A percentile compares a stretch with the other conserved stretches of the same genome.
These are phyloP conservation scores for Drosophila ohnishii DNA, from an alignment of 1,140 invertebrate genomes.

Conservation along the genomic window DNA sequence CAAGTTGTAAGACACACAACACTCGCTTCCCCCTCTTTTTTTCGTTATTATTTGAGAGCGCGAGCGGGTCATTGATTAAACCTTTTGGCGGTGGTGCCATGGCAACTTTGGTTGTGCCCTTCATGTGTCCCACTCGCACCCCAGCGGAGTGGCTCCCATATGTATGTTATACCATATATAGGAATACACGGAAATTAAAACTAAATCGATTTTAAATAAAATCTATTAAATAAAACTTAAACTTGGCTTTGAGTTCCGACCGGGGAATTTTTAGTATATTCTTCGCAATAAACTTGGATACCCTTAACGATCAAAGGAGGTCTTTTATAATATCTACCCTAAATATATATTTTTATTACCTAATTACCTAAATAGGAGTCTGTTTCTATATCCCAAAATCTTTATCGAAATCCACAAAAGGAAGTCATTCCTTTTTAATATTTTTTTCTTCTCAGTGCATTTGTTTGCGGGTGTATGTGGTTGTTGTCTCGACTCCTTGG, in stretches of 20 bases:
- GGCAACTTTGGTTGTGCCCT: slow-evolving; percentile 59
- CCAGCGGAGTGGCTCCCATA: not conserved
- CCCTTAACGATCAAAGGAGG: too few species aligned
- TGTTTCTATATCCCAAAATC: not conserved
- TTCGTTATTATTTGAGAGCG: not conserved
- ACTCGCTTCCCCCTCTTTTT: not conserved
- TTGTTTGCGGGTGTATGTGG: slow-evolving; percentile 1
- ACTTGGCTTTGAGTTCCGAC: not conserved
- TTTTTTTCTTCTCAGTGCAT: not conserved
- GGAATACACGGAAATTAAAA: not conserved
- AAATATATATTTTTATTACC: not conserved
- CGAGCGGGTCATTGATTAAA: slow-evolving; percentile 67
- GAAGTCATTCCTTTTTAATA: not conserved
- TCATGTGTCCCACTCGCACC: slow-evolving; percentile 36
- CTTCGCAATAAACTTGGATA: not conserved
- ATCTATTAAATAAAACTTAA: too few species aligned
- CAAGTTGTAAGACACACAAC: slow-evolving; percentile 29
- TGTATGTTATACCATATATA: not conserved
- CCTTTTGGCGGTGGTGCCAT: slow-evolving; percentile 58
- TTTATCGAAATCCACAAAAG: too few species aligned
- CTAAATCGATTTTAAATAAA: not conserved
- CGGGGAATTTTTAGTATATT: not conserved
- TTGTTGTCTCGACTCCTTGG: slow-evolving; percentile 32
- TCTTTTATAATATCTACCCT: not conserved
- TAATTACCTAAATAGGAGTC: not conserved